Evolutionary conservation across 2,888 invertebrate genomes (phyloP).

Genomic region (Gibbula magus): DNA sequence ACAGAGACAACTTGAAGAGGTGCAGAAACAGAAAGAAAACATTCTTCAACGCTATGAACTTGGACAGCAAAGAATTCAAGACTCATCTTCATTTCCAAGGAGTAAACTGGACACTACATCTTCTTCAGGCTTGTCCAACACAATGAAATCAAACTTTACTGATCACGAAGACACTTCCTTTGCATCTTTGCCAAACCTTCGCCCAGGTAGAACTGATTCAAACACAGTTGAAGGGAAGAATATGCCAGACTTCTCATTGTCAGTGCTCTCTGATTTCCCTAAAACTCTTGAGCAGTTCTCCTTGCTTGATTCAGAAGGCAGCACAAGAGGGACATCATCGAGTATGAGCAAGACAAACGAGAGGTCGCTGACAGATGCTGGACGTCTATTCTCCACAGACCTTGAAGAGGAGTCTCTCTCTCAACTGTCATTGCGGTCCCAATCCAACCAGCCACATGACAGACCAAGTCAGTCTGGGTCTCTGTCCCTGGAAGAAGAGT

Average conservation of each 20-base stretch:
- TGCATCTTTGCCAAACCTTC: background rate
- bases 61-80: slow-evolving; percentile 41
- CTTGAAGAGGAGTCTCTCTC: slow-evolving; percentile 27
- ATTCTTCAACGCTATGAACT: slow-evolving; percentile 55
- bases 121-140: background rate
- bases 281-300: background rate
- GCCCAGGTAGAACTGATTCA: background rate
- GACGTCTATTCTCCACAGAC: background rate
- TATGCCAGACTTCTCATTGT: background rate
- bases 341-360: background rate
- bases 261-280: background rate
- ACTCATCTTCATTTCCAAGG: slow-evolving; percentile 30
- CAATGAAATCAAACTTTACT: background rate
- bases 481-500: background rate
- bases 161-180: background rate
- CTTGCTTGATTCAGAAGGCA: background rate
- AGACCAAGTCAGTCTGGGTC: background rate
- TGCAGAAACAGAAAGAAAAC: slow-evolving; percentile 63
- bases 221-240: background rate
- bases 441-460: background rate
- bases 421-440: background rate
- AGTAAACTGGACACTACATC: slow-evolving; percentile 27
- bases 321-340: background rate
- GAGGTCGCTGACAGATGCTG: background rate
- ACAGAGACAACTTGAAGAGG: slow-evolving; percentile 56